Evolutionary conservation across 1,140 invertebrate genomes (phyloP).

Genomic region (Armadillidium nasatum): DNA sequence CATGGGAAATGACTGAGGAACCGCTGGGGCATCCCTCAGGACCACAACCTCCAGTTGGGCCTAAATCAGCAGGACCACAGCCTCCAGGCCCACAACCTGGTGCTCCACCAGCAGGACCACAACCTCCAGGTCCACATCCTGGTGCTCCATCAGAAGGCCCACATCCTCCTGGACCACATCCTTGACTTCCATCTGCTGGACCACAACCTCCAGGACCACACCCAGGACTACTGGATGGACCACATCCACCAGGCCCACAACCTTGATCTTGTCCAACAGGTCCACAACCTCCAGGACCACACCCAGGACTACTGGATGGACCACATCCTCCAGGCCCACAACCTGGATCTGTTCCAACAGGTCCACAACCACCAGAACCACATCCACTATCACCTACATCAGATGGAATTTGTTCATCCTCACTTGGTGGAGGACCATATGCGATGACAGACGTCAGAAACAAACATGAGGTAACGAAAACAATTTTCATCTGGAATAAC

Average conservation of each 20-base stretch:
- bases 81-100: too few species aligned
- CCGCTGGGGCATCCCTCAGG: not conserved
- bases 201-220: not conserved
- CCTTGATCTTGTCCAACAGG: too few species aligned
- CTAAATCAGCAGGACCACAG: not conserved
- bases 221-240: not conserved
- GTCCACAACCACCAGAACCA: not conserved
- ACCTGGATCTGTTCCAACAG: not conserved
- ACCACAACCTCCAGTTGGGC: not conserved
- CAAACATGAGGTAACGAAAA: not conserved
- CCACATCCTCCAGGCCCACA: not conserved
- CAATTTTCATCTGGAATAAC: not conserved
- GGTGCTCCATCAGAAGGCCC: not conserved
- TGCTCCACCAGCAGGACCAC: not conserved
- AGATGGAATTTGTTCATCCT: not conserved
- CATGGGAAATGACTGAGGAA: not conserved
- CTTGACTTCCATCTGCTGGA: not conserved
- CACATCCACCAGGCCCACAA: too few species aligned
- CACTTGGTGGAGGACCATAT: not conserved
- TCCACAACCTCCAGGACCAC: too few species aligned
- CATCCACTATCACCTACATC: not conserved
- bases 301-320: not conserved
- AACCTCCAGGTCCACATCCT: not conserved
- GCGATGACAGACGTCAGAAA: not conserved
- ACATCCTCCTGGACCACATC: not conserved